These are phyloP conservation scores for Trachemys scripta DNA, from an alignment of 2,113 vertebrate genomes.

Conservation along the genomic window DNA sequence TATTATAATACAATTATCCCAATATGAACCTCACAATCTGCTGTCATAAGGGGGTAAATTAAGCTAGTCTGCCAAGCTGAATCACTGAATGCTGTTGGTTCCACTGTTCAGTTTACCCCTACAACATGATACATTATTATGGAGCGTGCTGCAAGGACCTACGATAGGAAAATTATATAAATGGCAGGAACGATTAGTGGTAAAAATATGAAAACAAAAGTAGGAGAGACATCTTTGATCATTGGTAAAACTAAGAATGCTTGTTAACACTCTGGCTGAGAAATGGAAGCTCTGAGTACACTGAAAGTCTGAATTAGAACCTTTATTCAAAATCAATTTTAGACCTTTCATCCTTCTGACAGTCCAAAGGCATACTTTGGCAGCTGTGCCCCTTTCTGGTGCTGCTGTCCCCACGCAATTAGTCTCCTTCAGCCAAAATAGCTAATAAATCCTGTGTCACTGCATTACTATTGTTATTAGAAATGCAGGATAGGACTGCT, in stretches of 20 bases:
- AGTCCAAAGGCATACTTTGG: neutral
- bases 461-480: neutral
- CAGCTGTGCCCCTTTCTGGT: neutral
- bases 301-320: neutral
- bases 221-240: neutral
- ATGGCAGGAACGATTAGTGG: neutral
- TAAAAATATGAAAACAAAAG: neutral
- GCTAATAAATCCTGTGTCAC: neutral
- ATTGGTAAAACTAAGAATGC: neutral
- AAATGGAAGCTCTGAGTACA: neutral
- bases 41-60: neutral
- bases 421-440: neutral
- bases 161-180: neutral
- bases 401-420: neutral
- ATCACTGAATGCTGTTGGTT: neutral
- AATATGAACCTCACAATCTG: neutral
- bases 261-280: neutral
- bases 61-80: neutral
- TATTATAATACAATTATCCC: neutral
- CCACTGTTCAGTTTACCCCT: neutral
- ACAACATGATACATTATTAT: neutral
- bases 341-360: too few relatives aligned
- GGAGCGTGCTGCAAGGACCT: neutral
- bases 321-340: neutral
- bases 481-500: neutral